Evolutionary conservation across 2,797 vertebrate genomes (phyloP).

Genomic region (Cheirogaleus major): DNA sequence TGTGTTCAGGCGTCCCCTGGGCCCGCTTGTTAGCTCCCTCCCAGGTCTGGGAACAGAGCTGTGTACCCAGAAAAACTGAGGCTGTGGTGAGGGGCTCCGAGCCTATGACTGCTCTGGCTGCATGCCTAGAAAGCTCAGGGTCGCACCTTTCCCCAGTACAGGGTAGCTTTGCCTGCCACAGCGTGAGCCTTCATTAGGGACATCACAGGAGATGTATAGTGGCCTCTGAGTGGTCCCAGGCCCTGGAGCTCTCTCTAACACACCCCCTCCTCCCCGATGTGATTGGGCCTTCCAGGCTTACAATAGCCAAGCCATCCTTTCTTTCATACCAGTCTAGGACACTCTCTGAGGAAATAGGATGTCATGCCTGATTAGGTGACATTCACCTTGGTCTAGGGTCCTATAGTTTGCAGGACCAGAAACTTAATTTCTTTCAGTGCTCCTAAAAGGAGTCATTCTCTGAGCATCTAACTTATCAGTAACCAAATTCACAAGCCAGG

Average conservation of each 20-base stretch:
- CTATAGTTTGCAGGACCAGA: not conserved
- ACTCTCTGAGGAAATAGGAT: not conserved
- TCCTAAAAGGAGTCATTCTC: not conserved
- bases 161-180: not conserved
- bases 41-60: not conserved
- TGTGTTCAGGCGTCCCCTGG: not conserved
- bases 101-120: not conserved
- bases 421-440: not conserved
- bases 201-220: not conserved
- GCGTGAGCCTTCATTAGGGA: not conserved
- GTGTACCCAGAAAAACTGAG: not conserved
- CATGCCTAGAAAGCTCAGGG: not conserved
- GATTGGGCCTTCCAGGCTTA: not conserved
- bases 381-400: not conserved
- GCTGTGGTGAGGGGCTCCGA: not conserved
- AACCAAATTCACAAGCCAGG: not conserved
- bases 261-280: not conserved
- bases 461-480: not conserved
- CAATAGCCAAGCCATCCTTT: not conserved
- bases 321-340: not conserved
- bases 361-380: not conserved
- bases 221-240: not conserved
- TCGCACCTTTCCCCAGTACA: not conserved
- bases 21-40: not conserved
- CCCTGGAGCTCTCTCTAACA: not conserved